Base-by-base conservation (phyloP, 2,888 invertebrate species). In the Cryptocephalus primarius region DNA sequence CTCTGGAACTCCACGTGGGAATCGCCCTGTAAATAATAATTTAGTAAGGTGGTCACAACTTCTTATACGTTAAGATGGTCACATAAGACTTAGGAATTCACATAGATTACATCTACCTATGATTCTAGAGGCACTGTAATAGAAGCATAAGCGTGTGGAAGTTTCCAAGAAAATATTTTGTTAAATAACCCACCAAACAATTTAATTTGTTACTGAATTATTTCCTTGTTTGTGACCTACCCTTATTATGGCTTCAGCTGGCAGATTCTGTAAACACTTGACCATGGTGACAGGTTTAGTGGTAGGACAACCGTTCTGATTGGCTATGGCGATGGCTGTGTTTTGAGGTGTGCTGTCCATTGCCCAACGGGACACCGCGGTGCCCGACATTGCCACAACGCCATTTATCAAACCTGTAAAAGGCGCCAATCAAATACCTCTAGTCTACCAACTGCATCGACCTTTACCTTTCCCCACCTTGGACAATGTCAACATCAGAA, bases 351-450 rank as follows among this genome's bases (percentile, higher is more conserved):
- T 72, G 14, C 77, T 69, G 56, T 85, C 82, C 1, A 82, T 72
- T 0, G 85, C 80, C 58, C 83, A 83, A 32, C 82, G 79, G 0
- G 86, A 85, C 1, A 87, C 66, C 0, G 85, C 78, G 0, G 83
- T 77, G 1, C 88, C 88, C 1, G 87, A 87, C 74, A 88, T 77
- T 0, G 87, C 85, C 8, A 84, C 77, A 11, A 86, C 77, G 1
- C 85, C 85, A 22, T 67, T 69, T 31, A 74, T 61, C 33, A 63
- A 55, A 48, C 67, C 75, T 75, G 48, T 8, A 56, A 52, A 47
- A 33, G 33, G 10, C 6, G 3, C 3, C 22, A 22, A 22, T 22
- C 22, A 22, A n/a, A n/a, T n/a, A n/a, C n/a, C n/a, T 36, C 4
- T 11, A 4, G 6, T 36, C 36, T 11, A 36, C 6, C n/a, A 36